Conservation (phyloP, 2,113 vertebrate genomes). For the Ammospiza nelsoni region DNA sequence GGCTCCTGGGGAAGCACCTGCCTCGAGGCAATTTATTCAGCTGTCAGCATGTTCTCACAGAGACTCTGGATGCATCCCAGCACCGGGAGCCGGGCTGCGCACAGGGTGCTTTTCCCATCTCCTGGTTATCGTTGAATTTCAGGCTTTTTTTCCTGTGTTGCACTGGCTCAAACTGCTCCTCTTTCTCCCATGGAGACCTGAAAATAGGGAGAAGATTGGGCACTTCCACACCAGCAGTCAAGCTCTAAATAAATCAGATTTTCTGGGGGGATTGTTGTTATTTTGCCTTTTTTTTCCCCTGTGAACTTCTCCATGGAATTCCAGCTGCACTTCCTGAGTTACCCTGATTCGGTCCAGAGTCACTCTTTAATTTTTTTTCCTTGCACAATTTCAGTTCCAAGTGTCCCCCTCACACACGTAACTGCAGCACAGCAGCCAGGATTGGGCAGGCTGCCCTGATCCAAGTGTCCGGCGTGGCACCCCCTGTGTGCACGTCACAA, state of each 20-base stretch:
- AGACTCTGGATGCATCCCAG: background rate
- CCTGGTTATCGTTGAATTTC: background rate
- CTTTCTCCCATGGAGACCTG: background rate
- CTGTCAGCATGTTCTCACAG: background rate
- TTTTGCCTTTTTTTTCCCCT: background rate
- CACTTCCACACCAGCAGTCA: background rate
- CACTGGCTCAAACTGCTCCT: background rate
- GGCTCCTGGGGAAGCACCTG: slow-evolving; percentile 9
- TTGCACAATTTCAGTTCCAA: background rate
- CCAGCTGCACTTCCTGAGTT: background rate
- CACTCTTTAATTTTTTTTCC: background rate
- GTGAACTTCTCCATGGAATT: background rate
- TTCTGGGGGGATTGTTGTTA: background rate
- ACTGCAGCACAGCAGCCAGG: background rate
- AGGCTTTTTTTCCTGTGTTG: background rate
- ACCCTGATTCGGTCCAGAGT: background rate
- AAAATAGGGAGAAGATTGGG: background rate
- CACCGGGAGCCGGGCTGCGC: rapidly evolving
- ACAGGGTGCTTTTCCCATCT: background rate
- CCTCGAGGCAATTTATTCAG: background rate
- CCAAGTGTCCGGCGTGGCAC: rapidly evolving
- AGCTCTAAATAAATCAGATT: background rate
- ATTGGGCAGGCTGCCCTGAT: background rate
- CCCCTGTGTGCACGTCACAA: rapidly evolving
- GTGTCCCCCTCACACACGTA: rapidly evolving